phyloP scores from a whole-genome alignment of 2,113 vertebrate species.

The Murina feae region DNA sequence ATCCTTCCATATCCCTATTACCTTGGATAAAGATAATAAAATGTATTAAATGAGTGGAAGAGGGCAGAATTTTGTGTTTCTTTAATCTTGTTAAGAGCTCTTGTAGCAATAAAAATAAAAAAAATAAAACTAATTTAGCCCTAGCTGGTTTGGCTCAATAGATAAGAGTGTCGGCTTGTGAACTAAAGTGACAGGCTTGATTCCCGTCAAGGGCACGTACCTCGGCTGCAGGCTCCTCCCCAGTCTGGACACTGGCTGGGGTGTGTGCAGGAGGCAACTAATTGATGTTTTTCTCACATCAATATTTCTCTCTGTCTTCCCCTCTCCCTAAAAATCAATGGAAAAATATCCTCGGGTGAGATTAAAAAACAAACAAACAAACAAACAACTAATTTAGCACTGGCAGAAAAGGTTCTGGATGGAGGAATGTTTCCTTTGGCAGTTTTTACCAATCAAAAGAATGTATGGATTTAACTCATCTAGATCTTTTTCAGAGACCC shows the following conservation, averaged over 20 bases:
- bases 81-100: constrained; percentile 33
- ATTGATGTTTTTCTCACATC: too few relatives aligned
- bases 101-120: constrained; percentile 15
- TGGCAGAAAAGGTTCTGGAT: constrained; percentile 2
- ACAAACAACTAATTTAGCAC: background rate
- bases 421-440: constrained; percentile 8
- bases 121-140: background rate
- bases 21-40: constrained; percentile 6
- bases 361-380: too few relatives aligned
- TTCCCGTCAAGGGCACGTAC: too few relatives aligned
- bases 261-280: too few relatives aligned
- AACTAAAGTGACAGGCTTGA: too few relatives aligned
- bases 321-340: background rate
- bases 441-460: constrained; percentile 15
- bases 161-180: too few relatives aligned
- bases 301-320: too few relatives aligned
- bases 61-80: background rate
- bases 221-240: too few relatives aligned
- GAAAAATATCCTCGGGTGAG: background rate
- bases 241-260: too few relatives aligned
- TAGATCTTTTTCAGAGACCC: background rate
- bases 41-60: background rate
- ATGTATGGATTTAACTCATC: constrained; percentile 30
- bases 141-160: background rate
- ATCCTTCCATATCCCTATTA: background rate